Base-by-base conservation (phyloP, 2,113 vertebrate genomes). In the Opisthocomus hoazin region DNA sequence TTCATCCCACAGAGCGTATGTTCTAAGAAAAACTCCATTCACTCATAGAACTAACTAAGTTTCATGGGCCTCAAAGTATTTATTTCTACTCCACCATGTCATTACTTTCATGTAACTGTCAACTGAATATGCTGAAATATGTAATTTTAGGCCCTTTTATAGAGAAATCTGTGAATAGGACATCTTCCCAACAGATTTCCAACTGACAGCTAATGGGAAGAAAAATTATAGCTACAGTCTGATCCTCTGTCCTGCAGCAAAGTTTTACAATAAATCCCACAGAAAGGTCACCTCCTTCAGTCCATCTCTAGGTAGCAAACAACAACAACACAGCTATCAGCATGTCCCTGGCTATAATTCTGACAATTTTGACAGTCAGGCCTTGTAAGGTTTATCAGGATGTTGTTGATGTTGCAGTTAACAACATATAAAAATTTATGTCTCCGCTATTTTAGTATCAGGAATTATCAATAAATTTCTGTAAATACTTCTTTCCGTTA, bases 61-160 rank as follows among this genome's bases (percentile, higher is more conserved):
- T 97, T 93, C 81, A 93, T 45, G 66, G 87, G 64, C 86, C 92
- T 90, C 89, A 75, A 96, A 91, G 84, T 97, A 84, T 97, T 98
- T 97, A 97, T 97, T 97, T 96, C 85, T 85, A 84, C 61, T 96
- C 89, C 87, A 96, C 36, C 29, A 3, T 86, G 60, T 95, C 87
- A 97, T 97, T 97, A 97, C 89, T 96, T 97, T 96, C 96, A 97
- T 71, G 74, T 84, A 81, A 90, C 93, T 98, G 97, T 97, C 97
- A 98, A 91, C 36, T 89, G 73, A 93, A 97, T 96, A 95, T 89
- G 85, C n/a, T 96, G 84, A 95, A 97, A 97, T 95, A 87, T 96
- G 94, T 96, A 97, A 98, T 98, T 97, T 97, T 94, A 94, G 91
- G 61, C 30, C 66, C 66, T 94, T 97, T 97, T 97, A 95, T 87